Conservation (phyloP, 2,113 vertebrate species). For the Xyliphius kryptos region DNA sequence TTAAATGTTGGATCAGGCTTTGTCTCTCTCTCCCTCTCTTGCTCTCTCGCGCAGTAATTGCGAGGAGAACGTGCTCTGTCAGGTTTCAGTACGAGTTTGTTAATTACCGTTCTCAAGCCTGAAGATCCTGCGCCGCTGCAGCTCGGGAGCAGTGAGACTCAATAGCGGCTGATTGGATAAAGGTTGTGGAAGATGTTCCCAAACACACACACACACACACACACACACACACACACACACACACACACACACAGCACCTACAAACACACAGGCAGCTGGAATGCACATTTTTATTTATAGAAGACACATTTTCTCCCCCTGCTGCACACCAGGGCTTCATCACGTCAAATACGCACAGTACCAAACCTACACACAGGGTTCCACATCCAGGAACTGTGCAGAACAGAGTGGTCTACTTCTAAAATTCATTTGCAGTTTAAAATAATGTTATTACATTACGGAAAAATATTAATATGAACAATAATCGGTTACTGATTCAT, state of each 20-base stretch:
- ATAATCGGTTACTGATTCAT: no score
- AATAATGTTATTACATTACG: no score
- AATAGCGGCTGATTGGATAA: slow-evolving; percentile 33
- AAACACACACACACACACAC: slow-evolving; percentile 29
- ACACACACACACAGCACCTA: neutral
- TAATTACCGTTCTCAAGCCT: slow-evolving; percentile 38
- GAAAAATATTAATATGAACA: no score
- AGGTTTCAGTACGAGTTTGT: slow-evolving; percentile 32
- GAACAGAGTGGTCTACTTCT: no score
- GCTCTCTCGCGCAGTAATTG: slow-evolving; percentile 34
- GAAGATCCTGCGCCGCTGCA: slow-evolving; percentile 30
- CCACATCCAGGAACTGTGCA: neutral
- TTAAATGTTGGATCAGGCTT: no score
- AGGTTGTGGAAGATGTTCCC: slow-evolving; percentile 16
- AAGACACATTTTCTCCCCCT: neutral
- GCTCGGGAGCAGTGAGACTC: slow-evolving; percentile 27
- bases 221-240: neutral
- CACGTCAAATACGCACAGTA: neutral
- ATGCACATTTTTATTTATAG: slow-evolving; percentile 15
- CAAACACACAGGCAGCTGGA: slow-evolving; percentile 13
- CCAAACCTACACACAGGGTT: neutral
- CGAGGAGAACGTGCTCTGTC: slow-evolving; percentile 38
- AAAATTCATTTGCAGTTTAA: no score
- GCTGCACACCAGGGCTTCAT: neutral
- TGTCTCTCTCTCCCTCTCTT: slow-evolving; percentile 10